Base-by-base conservation (phyloP, 1,140 invertebrate species). In the Neotoxoptera formosana region DNA sequence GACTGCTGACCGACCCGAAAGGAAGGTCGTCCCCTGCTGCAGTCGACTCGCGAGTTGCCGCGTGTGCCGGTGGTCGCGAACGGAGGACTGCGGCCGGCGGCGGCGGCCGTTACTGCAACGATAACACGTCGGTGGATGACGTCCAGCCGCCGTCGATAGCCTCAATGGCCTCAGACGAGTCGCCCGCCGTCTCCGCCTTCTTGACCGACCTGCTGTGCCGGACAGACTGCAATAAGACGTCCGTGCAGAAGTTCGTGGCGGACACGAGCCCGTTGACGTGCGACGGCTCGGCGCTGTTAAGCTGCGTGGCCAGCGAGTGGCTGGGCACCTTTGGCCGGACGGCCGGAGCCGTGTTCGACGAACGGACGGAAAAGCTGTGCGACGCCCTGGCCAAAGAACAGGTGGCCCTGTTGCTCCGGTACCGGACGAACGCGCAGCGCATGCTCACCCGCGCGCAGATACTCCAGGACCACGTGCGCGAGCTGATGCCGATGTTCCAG, bases 391-490 rank as follows among this genome's bases (percentile, higher is more conserved):
- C 76, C 47, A 92, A 84, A 21, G 91, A 92, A 84, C 91, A 92
- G 23, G 48, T 60, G 0, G 45, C 34, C 3, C 76, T 84, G 47
- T 21, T 92, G 76, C 47, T 92, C 41, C 67, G 81, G 76, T 84
- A 84, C 48, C 67, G 76, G 76, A 45, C 47, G 6, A 51, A 34
- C 23, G 47, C 21, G 20, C 47, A 81, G 45, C 67, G 91, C 2
- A 84, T 53, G 91, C 8, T 92, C n/a, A 92, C 76, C 76, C 91
- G 91, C 21, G 91, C 91, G 1, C 81, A 92, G 76, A 84, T 92
- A 84, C 76, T 92, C 6, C 76, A 51, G n/a, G 76, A 92, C 8
- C 76, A 92, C 47, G n/a, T 92, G 67, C 91, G 76, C n/a, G 91
- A 84, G 25, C 47, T 51, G 1, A 53, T 84, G 76, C 81, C 91